Base-by-base conservation (phyloP, 2,113 vertebrate species). In the Prolemur simus region DNA sequence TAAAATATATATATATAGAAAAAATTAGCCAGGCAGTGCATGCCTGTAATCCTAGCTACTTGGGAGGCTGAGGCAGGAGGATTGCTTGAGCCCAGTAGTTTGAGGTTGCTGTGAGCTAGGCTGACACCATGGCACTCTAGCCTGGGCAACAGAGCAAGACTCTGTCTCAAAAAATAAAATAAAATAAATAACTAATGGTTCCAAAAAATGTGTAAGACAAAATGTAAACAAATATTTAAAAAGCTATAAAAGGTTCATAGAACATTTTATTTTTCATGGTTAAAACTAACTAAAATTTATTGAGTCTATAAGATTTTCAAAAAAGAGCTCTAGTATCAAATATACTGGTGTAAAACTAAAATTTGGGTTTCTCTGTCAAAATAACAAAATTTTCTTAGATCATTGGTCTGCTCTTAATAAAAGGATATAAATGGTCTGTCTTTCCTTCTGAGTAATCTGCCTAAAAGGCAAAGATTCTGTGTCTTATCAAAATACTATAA, bases 401-500 rank as follows among this genome's bases (percentile, higher is more conserved):
- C 52, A 66, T 11, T 93, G 49, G 32, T 32, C 49, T 76, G 56
- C 18, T 47, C 25, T 64, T 95, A 91, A 71, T n/a, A n/a, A 92
- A 76, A 89, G 27, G 21, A 63, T 80, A 63, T 71, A 93, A 92
- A 34, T 52, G 34, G 25, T 69, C 49, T 74, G 71, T 89, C 14
- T 64, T 83, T 69, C 23, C 52, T 77, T 56, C 34, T 45, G 52
- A 71, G 54, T 89, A 63, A 84, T 69, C 85, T 45, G 6, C n/a
- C 21, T 78, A 84, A 84, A 83, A 84, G 21, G 11, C 42, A 89
- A 88, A 83, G 27, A 37, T 68, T 91, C 68, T 87, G 49, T 63
- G 47, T 96, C 27, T 93, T 89, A 76, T 68, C 39, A 95, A 87
- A 77, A 73, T 73, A 42, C 69, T 73, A 20, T 25, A 87, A 81